Percentiles rank a stretch among this genome's conserved stretches.
Conservation (phyloP, 2,797 vertebrate genomes). For the Acanthiza pusilla region DNA sequence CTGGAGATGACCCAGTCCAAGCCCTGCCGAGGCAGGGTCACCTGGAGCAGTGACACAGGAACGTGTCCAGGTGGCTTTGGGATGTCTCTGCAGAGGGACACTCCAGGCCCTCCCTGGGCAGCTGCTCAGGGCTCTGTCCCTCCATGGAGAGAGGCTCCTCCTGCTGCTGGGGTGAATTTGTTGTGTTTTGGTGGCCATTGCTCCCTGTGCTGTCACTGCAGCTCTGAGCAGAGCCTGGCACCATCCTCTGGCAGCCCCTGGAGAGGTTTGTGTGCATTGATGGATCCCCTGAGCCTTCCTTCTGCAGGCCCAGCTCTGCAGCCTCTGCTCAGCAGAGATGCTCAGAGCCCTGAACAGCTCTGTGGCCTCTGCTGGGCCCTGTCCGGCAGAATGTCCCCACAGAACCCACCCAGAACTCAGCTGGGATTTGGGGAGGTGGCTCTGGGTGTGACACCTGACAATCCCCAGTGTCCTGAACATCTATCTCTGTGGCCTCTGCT, state of each 20-base stretch:
- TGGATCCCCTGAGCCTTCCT: not conserved
- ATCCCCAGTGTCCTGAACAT: not conserved
- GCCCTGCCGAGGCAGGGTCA: not conserved
- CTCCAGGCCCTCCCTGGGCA: not conserved
- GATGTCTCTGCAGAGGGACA: not conserved
- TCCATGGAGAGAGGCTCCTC: not conserved
- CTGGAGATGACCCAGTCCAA: not conserved
- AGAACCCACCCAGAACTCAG: too few relatives aligned
- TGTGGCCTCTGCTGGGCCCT: not conserved
- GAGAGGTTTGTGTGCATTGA: not conserved
- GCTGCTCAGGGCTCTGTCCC: not conserved
- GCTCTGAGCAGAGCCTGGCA: not conserved
- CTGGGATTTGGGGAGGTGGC: too few relatives aligned
- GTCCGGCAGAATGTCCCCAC: not conserved
- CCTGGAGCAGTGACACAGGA: not conserved
- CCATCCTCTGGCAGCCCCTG: not conserved
- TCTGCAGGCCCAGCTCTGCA: not conserved
- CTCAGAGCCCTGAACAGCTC: not conserved
- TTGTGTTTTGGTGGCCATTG: fast-evolving
- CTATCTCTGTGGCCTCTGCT: not conserved
- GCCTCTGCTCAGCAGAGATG: not conserved
- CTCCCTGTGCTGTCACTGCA: not conserved
- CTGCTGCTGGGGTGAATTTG: not conserved
- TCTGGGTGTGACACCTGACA: too few relatives aligned
- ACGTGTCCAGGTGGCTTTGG: not conserved